phyloP scores from a whole-genome alignment of 2,797 vertebrate genomes.

The Pristis pectinata region DNA sequence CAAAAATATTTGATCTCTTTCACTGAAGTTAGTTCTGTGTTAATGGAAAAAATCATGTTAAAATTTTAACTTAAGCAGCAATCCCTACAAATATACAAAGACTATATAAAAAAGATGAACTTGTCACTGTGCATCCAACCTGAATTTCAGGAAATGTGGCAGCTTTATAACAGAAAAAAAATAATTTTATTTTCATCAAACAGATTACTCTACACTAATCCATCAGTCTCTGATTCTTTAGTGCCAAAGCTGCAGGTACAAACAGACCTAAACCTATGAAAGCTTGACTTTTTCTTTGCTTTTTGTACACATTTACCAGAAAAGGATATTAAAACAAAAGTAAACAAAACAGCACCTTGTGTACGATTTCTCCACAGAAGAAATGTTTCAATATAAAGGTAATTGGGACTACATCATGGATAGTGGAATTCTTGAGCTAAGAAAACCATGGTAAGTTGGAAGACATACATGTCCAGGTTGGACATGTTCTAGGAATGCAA shows the following conservation, averaged over 20 bases:
- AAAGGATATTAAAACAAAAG: background rate
- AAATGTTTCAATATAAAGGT: slow-evolving; percentile 14
- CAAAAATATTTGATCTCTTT: slow-evolving; percentile 21
- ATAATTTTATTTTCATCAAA: slow-evolving; percentile 9
- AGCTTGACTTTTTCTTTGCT: slow-evolving; percentile 4
- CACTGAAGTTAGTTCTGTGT: background rate
- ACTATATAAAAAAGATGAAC: background rate
- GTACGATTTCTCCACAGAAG: background rate
- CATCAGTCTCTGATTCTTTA: slow-evolving; percentile 32
- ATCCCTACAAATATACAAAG: background rate
- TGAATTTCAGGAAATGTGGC: slow-evolving; percentile 17
- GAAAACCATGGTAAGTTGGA: slow-evolving; percentile 6
- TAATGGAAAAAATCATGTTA: background rate
- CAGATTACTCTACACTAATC: slow-evolving; percentile 27
- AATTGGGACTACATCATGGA: slow-evolving; percentile 4
- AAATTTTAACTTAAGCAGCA: background rate
- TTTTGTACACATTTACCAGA: slow-evolving; percentile 25
- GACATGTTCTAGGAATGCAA: slow-evolving; percentile 11
- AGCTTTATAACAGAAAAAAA: background rate
- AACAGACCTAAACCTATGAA: slow-evolving; percentile 23
- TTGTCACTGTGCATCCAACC: background rate
- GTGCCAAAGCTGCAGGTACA: slow-evolving; percentile 19
- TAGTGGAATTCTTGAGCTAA: background rate
- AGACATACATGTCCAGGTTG: background rate
- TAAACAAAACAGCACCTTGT: background rate